Evolutionary conservation across 2,113 vertebrate genomes (phyloP), one percentile per base, ranked within the genome.

Genomic region (Protomyctophum bolini): DNA sequence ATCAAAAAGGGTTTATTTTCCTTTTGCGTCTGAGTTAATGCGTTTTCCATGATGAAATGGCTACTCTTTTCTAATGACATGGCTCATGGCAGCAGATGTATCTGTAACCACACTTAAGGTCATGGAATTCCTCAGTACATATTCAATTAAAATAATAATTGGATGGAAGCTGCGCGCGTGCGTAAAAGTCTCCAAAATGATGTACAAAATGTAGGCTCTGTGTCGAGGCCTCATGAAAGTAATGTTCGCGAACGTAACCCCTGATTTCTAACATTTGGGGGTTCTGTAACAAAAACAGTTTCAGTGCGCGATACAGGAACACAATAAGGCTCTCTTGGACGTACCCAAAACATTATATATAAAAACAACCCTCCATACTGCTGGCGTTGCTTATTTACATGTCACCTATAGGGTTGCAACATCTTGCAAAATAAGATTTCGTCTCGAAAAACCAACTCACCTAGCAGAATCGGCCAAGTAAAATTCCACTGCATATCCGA

Each of bases 401-500:
- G 33, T 41, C 48, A 14, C 49, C 48, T 47, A 6, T 2, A 8
- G 5, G 21, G 60, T 66, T 28, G 21, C 55, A 59, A 49, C 52
- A 51, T 51, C 46, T 50, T 49, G 61, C 21, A 10, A 56, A 57
- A 58, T 11, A 50, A 10, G 47, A 62, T 45, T 1, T 45, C 29
- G 33, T 56, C 29, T 33, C 7, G 46, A 59, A 51, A 10, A 62
- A 6, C 73, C 10, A 55, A 78, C 95, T 93, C 79, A 97, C 96
- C 94, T 94, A 68, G 89, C 73, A 0, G 92, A 89, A 33, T 90
- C 87, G 3, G 95, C 92, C 88, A 94, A 90, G 84, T 97, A 97
- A 89, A 97, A 98, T 80, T 97, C 96, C 83, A 96, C 93, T 0
- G 96, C 93, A 67, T 96, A 98, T 78, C 96, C 96, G 75, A 97